Evolutionary conservation across 1,140 invertebrate genomes (phyloP).

Genomic region (Cheumatopsyche charites): DNA sequence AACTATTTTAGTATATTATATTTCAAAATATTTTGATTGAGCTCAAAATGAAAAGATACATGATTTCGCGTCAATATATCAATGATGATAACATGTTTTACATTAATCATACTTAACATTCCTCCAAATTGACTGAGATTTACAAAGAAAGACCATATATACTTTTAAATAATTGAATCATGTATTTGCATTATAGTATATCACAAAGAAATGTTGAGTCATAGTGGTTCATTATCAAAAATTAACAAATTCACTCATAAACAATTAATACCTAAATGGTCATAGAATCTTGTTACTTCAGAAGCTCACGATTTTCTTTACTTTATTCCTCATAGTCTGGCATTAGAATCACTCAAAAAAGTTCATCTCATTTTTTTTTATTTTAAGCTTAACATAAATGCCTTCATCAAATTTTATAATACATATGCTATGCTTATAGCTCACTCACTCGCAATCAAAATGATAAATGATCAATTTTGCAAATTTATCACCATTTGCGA

Average conservation of each 20-base stretch:
- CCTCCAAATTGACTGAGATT: constrained; percentile 18
- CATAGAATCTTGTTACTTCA: constrained; percentile 22
- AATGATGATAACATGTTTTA: too few relatives aligned
- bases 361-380: constrained; percentile 9
- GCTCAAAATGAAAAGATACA: too few relatives aligned
- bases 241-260: constrained; percentile 22
- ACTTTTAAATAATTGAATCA: constrained; percentile 20
- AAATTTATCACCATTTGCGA: constrained; percentile 25
- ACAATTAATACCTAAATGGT: constrained; percentile 12
- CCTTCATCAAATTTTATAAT: constrained; percentile 31
- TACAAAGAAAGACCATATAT: constrained; percentile 7
- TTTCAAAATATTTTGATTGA: too few relatives aligned
- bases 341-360: constrained; percentile 17
- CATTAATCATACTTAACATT: constrained; percentile 9
- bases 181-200: constrained; percentile 32
- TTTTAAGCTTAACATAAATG: constrained; percentile 36
- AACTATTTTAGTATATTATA: too few relatives aligned
- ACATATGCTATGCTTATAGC: constrained; percentile 27
- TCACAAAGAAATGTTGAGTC: constrained; percentile 36
- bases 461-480: constrained; percentile 33
- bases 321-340: not conserved
- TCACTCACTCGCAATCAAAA: constrained; percentile 29
- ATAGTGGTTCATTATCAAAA: constrained; percentile 14
- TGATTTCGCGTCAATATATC: too few relatives aligned
- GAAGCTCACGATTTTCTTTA: constrained; percentile 12